These are phyloP conservation scores for Chrysina gloriosa DNA, from an alignment of 2,888 invertebrate species.

Conservation along the genomic window DNA sequence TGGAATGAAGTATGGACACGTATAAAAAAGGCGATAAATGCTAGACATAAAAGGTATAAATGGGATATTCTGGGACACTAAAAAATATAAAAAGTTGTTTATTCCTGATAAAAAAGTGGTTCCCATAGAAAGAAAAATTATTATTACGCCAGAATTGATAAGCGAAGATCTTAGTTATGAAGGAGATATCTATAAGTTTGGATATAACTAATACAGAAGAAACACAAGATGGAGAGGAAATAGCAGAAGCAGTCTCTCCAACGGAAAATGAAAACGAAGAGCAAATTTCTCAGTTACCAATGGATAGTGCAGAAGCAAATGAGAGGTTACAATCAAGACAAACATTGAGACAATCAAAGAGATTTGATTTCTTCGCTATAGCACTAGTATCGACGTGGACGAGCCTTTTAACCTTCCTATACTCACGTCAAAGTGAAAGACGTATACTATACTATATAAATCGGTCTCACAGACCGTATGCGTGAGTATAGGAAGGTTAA, in stretches of 20 bases:
- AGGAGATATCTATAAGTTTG: slow-evolving; percentile 20
- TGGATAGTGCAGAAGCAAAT: background rate
- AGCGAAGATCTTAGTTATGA: background rate
- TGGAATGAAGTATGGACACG: slow-evolving; percentile 48
- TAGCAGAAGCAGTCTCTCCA: background rate
- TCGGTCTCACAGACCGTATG: no score
- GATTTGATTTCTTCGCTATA: no score
- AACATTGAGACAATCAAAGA: no score
- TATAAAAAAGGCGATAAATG: slow-evolving; percentile 47
- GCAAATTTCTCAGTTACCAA: background rate
- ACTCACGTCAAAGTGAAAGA: no score
- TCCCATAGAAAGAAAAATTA: slow-evolving; percentile 45
- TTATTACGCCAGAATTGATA: slow-evolving; percentile 40
- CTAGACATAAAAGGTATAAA: slow-evolving; percentile 45
- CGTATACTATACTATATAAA: no score
- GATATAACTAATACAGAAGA: slow-evolving; percentile 2
- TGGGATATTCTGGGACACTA: slow-evolving; percentile 45
- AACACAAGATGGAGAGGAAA: background rate
- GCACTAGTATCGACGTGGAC: no score
- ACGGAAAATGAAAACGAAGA: slow-evolving; percentile 1
- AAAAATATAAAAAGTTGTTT: slow-evolving; percentile 46
- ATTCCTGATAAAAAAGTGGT: slow-evolving; percentile 45
- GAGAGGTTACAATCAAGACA: slow-evolving; percentile 2
- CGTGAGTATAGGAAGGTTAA: no score
- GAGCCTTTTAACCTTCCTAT: no score